Evolutionary conservation across 92 coral and sea anemone genomes (phyloP).

Genomic region (Zoanthus solanderi): DNA sequence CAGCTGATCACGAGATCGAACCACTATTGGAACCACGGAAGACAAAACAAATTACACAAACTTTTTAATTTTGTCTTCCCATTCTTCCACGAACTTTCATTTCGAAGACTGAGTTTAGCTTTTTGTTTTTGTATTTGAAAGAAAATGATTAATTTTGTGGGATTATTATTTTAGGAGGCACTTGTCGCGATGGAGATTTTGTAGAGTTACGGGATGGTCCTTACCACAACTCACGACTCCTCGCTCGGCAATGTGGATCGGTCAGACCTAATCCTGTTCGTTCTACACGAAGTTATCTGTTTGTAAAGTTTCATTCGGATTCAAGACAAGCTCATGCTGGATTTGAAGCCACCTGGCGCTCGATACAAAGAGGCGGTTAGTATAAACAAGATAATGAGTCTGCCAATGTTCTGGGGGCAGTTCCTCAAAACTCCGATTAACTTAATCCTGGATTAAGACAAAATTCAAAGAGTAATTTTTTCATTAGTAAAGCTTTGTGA

Average conservation of each 20-base stretch:
- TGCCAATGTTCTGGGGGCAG: too few relatives aligned
- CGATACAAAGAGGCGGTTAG: conserved; percentile 43
- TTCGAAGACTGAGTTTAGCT: background rate
- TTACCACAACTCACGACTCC: conserved; percentile 49
- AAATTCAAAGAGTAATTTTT: too few relatives aligned
- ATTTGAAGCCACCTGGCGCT: conserved; percentile 70
- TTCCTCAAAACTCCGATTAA: too few relatives aligned
- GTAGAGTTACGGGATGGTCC: conserved; percentile 80
- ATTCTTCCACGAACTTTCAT: background rate
- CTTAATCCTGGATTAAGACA: too few relatives aligned
- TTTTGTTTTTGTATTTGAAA: background rate
- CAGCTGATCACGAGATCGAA: too few relatives aligned
- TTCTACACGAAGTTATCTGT: conserved; percentile 63
- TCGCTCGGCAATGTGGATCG: conserved; percentile 77
- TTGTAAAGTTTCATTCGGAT: conserved; percentile 77
- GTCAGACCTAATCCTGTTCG: conserved; percentile 45
- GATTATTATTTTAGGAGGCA: conserved; percentile 33
- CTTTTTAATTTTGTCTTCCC: too few relatives aligned
- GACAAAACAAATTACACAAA: too few relatives aligned
- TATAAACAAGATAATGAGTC: background rate
- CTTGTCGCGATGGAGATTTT: conserved; percentile 68
- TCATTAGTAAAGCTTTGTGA: too few relatives aligned
- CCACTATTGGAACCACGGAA: too few relatives aligned
- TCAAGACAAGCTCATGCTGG: conserved; percentile 58
- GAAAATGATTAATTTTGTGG: background rate